These are phyloP conservation scores for Montipora cactus DNA, from an alignment of 64 coral and sea anemone species.

Conservation along the genomic window DNA sequence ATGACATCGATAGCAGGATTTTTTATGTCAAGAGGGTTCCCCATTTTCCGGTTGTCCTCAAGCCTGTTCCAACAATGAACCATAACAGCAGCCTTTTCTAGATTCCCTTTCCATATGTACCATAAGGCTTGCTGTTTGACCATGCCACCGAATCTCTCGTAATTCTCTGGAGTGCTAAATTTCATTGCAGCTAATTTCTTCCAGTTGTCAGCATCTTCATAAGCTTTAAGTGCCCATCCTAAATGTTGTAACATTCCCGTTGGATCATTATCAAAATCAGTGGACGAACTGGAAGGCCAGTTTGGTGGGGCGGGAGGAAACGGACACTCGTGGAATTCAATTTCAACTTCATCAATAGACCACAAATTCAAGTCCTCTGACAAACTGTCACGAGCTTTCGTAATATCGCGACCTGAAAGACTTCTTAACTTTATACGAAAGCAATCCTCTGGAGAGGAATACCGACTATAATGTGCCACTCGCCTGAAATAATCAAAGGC, in stretches of 20 bases:
- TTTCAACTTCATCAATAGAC: conserved; percentile 23
- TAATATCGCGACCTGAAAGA: conserved; percentile 30
- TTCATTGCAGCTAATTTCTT: conserved; percentile 28
- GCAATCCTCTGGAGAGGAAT: not conserved
- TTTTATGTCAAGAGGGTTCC: conserved; percentile 22
- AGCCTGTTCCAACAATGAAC: conserved; percentile 38
- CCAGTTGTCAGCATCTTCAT: conserved; percentile 16
- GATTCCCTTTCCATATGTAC: conserved; percentile 46
- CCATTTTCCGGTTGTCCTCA: conserved; percentile 25
- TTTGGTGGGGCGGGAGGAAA: conserved; percentile 25
- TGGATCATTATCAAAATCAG: not conserved
- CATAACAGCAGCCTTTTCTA: conserved; percentile 49
- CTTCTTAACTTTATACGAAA: conserved; percentile 19
- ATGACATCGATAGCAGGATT: conserved; percentile 35
- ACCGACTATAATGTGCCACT: conserved; percentile 23
- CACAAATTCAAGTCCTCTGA: not conserved
- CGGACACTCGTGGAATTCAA: conserved; percentile 8
- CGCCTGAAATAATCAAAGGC: conserved; percentile 45
- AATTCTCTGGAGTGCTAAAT: conserved; percentile 24
- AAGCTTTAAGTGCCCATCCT: conserved; percentile 10
- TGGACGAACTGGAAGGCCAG: not conserved
- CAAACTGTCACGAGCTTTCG: conserved; percentile 12
- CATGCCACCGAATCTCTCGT: conserved; percentile 32
- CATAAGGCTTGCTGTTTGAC: conserved; percentile 40
- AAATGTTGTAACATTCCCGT: not conserved